phyloP scores from a whole-genome alignment of 64 coral and sea anemone species.

The Astreopora myriophthalma region DNA sequence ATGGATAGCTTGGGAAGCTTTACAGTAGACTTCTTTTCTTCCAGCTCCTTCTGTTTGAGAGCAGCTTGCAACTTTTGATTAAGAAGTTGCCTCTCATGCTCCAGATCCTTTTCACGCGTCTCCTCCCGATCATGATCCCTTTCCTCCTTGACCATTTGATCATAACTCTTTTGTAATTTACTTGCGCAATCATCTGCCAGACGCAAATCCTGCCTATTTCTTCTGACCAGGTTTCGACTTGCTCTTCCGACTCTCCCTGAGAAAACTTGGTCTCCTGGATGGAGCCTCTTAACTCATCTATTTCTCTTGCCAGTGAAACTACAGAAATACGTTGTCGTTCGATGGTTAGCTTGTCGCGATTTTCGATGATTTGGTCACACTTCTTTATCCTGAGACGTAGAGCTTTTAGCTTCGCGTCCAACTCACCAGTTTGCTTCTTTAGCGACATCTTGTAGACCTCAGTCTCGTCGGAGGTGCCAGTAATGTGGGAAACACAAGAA shows the following conservation, averaged over 20 bases:
- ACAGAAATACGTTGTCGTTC: background rate
- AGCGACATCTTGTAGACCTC: slow-evolving; percentile 1
- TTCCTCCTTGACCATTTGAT: background rate
- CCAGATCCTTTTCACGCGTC: background rate
- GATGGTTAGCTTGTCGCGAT: background rate
- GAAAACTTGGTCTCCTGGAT: background rate
- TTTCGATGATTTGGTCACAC: background rate
- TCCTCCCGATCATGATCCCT: background rate
- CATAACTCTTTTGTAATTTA: background rate
- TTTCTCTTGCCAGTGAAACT: background rate
- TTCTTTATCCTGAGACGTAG: background rate
- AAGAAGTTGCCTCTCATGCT: background rate
- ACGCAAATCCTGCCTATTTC: background rate
- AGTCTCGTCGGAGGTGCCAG: slow-evolving; percentile 6
- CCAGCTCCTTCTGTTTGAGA: background rate
- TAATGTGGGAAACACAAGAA: background rate
- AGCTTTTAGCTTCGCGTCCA: background rate
- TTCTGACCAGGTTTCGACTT: background rate
- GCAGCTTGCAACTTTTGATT: background rate
- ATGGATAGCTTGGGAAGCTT: slow-evolving; percentile 8
- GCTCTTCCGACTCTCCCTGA: background rate
- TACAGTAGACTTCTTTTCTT: background rate
- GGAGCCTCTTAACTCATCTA: background rate
- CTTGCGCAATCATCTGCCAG: background rate
- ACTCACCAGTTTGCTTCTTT: background rate